Evolutionary conservation across 2,797 vertebrate genomes (phyloP).

Genomic region (Thaleichthys pacificus): DNA sequence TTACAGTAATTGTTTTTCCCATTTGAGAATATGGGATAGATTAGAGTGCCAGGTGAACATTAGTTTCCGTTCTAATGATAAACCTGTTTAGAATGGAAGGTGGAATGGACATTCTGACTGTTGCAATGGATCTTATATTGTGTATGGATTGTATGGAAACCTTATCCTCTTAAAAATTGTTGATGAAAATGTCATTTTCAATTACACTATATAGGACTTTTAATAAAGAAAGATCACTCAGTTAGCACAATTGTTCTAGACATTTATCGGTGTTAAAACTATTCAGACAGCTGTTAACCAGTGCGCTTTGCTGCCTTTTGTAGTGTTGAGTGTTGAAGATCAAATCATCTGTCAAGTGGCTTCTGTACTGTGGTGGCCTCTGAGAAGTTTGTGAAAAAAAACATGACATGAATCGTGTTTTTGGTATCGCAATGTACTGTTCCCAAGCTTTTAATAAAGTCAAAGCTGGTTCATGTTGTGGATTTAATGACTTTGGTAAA

Average conservation of each 20-base stretch:
- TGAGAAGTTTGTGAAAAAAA: slow-evolving; percentile 64
- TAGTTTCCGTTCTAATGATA: neutral
- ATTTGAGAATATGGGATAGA: slow-evolving; percentile 45
- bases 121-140: slow-evolving; percentile 48
- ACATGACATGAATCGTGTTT: slow-evolving; percentile 66
- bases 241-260: slow-evolving; percentile 70
- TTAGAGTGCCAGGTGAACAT: neutral
- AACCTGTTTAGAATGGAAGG: neutral
- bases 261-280: slow-evolving; percentile 73
- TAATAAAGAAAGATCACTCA: slow-evolving; percentile 64
- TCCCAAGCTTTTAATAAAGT: slow-evolving; percentile 82
- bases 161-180: slow-evolving; percentile 56
- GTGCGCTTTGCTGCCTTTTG: slow-evolving; percentile 73
- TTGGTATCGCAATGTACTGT: slow-evolving; percentile 71
- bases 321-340: slow-evolving; percentile 72
- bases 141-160: slow-evolving; percentile 53
- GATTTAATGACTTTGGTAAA: neutral
- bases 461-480: slow-evolving; percentile 64
- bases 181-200: slow-evolving; percentile 53
- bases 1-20: slow-evolving; percentile 46
- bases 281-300: slow-evolving; percentile 72
- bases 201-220: slow-evolving; percentile 61
- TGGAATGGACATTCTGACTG: slow-evolving; percentile 19
- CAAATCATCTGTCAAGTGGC: slow-evolving; percentile 75
- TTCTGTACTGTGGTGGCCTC: slow-evolving; percentile 77